These are phyloP conservation scores for Drosophila tanythrix DNA, from an alignment of 2,888 invertebrate species.

Conservation along the genomic window DNA sequence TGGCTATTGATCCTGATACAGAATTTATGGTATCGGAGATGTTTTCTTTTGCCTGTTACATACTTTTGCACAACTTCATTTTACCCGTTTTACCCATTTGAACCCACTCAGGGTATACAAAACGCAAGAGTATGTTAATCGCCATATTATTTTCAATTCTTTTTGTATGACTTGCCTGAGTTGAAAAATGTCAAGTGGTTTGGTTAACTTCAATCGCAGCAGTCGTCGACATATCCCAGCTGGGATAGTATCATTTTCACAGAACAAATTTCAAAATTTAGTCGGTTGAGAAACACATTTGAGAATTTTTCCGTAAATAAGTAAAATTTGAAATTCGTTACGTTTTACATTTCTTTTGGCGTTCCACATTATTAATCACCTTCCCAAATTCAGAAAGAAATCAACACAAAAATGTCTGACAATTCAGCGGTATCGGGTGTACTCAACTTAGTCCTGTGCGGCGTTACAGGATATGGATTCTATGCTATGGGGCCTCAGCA, in stretches of 20 bases:
- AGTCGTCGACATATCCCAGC: slow-evolving; percentile 7
- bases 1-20: too few species aligned
- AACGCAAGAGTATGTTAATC: too few species aligned
- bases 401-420: slow-evolving; percentile 52
- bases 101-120: too few species aligned
- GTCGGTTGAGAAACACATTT: slow-evolving; percentile 53
- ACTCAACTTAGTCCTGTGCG: slow-evolving; percentile 63
- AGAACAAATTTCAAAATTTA: slow-evolving; percentile 58
- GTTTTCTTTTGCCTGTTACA: too few species aligned
- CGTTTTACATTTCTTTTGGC: background rate
- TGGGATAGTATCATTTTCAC: slow-evolving; percentile 31
- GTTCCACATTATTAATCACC: background rate
- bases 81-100: too few species aligned
- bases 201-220: slow-evolving; percentile 16
- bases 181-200: slow-evolving; percentile 2
- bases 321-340: background rate
- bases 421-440: slow-evolving; percentile 32
- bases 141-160: too few species aligned
- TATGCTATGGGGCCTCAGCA: slow-evolving; percentile 47
- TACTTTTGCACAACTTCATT: too few species aligned
- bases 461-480: slow-evolving; percentile 69
- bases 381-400: background rate
- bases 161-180: background rate
- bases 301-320: slow-evolving; percentile 13
- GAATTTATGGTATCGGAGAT: too few species aligned